Conservation (phyloP, 2,888 invertebrate genomes). For the Ptilodon capucinus region DNA sequence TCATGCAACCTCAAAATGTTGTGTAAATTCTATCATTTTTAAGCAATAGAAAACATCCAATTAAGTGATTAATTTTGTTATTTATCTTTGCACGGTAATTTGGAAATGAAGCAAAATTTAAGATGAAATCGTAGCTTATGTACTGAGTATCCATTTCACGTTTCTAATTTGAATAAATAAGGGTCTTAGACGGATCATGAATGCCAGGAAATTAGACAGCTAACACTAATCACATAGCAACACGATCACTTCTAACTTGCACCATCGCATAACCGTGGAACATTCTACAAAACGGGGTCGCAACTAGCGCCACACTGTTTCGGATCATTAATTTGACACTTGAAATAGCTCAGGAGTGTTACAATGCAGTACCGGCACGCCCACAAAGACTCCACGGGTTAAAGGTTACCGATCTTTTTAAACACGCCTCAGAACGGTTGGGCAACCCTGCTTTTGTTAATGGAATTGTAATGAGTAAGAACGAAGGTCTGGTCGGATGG, state of each 20-base stretch:
- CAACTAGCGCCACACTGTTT: conserved; percentile 59
- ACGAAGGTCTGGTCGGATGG: conserved; percentile 35
- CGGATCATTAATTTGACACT: conserved; percentile 80
- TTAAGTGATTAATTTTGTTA: too few relatives aligned
- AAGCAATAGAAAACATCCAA: too few relatives aligned
- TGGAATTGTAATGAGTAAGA: conserved; percentile 66
- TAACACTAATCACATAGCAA: background rate
- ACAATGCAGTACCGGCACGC: conserved; percentile 61
- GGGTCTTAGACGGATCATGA: too few relatives aligned
- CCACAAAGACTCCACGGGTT: conserved; percentile 66
- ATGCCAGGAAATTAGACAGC: background rate
- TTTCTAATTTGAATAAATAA: too few relatives aligned
- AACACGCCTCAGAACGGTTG: conserved; percentile 49
- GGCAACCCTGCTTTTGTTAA: conserved; percentile 66
- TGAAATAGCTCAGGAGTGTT: conserved; percentile 64
- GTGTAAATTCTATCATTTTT: too few relatives aligned
- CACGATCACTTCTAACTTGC: conserved; percentile 19
- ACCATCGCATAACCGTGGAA: conserved; percentile 37
- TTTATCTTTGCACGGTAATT: too few relatives aligned
- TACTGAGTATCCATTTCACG: too few relatives aligned
- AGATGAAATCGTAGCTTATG: too few relatives aligned
- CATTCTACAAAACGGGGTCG: conserved; percentile 46
- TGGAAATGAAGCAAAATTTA: too few relatives aligned
- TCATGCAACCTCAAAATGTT: too few relatives aligned
- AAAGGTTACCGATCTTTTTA: conserved; percentile 68